Evolutionary conservation across 2,113 vertebrate species (phyloP), one percentile per base, ranked within the genome.

Genomic region (Aramus guarauna): DNA sequence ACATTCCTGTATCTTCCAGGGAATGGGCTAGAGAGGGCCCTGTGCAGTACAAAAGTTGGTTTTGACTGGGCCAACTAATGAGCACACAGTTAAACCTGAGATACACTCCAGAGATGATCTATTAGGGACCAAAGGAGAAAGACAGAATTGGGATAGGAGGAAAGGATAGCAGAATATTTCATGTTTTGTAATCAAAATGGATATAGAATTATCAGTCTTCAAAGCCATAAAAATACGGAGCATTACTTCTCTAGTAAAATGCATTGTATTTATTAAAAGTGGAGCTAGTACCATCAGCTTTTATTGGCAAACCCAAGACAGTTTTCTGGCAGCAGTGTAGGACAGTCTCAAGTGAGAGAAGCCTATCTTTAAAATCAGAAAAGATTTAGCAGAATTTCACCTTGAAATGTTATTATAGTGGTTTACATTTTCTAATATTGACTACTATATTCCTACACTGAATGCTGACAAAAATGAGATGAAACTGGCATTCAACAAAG

Each of bases 121-220:
- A 27, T 19, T 20, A 60, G 34, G 12, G 5, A 66, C 78, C 55
- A 60, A 55, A 92, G 66, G 59, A 85, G 20, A 20, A 74, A 55
- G 15, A 43, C 15, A 63, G 12, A 85, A 81, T 7, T 56, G 32
- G 47, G 68, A 60, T 29, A 67, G 43, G 11, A 56, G 26, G 9
- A 13, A 66, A 83, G 43, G 53, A 55, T 34, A 29, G 68, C 13
- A 68, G 30, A 73, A 50, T 62, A 45, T 71, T 82, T 69, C 27
- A 83, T 26, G 16, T 9, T 63, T 69, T 69, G 26, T 45, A 21
- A 50, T 80, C 5, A 62, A 71, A 88, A 52, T 58, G 34, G 67
- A 67, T 95, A 84, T 88, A 92, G 90, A 87, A 79, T 97, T 96
- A 96, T 89, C 85, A 85, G 68, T 93, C 63, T 87, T 93, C 63